Evolutionary conservation across 2,113 vertebrate genomes (phyloP).

Genomic region (Ictalurus punctatus): DNA sequence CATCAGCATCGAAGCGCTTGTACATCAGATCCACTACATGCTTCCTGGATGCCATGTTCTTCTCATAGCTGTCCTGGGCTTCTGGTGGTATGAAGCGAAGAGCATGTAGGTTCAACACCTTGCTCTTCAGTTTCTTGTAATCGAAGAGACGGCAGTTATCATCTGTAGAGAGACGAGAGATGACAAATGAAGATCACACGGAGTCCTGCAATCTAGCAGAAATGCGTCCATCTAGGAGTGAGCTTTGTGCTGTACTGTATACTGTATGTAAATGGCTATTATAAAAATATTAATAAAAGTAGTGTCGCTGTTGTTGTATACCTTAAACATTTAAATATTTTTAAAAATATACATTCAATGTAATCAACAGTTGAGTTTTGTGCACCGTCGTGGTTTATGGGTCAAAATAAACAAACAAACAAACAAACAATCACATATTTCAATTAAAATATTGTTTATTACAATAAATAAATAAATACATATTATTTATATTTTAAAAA

Average conservation of each 20-base stretch:
- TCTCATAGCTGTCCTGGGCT: slow-evolving; percentile 67
- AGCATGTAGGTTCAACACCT: slow-evolving; percentile 83
- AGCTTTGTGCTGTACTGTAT: background rate
- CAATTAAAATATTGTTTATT: too few relatives aligned
- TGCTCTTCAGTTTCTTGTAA: slow-evolving; percentile 85
- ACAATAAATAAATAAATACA: too few relatives aligned
- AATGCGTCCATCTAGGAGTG: background rate
- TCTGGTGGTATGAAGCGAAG: slow-evolving; percentile 72
- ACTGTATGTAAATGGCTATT: background rate
- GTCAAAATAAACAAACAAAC: background rate
- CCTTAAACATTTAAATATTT: background rate
- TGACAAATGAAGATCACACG: slow-evolving; percentile 11
- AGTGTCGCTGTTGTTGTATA: background rate
- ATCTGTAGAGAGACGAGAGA: slow-evolving; percentile 71
- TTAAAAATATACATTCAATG: background rate
- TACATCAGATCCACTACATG: slow-evolving; percentile 89
- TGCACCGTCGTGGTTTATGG: background rate
- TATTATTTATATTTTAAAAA: too few relatives aligned
- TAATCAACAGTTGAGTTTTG: background rate
- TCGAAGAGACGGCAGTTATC: slow-evolving; percentile 84
- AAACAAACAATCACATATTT: too few relatives aligned
- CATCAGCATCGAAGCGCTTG: slow-evolving; percentile 86
- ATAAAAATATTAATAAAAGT: background rate
- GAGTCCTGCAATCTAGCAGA: background rate
- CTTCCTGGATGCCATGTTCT: slow-evolving; percentile 80